A percentile compares a stretch with the other conserved stretches of the same genome.
Evolutionary conservation across 2,797 vertebrate genomes (phyloP).

Genomic region (Furcifer pardalis): DNA sequence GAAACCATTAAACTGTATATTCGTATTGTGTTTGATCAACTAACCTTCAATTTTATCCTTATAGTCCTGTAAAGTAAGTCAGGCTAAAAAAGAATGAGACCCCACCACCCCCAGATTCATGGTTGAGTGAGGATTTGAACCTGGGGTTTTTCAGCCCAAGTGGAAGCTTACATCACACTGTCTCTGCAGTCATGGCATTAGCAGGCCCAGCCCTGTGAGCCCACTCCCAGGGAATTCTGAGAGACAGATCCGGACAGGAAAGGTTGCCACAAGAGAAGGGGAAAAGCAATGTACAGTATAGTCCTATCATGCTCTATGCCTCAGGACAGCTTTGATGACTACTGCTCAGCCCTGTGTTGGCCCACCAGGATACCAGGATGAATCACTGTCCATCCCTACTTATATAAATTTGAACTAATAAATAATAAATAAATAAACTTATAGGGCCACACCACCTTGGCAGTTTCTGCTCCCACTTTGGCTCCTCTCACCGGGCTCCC

Average conservation of each 20-base stretch:
- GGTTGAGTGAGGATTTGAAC: neutral
- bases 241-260: neutral
- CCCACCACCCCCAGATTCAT: neutral
- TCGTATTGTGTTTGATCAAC: neutral
- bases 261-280: neutral
- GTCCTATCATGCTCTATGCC: neutral
- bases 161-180: neutral
- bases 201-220: neutral
- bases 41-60: conserved; percentile 3
- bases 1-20: neutral
- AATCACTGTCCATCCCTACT: no score
- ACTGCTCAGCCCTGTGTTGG: no score
- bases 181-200: neutral
- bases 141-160: neutral
- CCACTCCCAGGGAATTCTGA: neutral
- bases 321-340: neutral
- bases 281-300: neutral
- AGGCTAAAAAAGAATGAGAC: neutral
- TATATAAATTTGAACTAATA: no score
- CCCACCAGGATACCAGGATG: no score
- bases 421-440: no score
- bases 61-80: conserved; percentile 20
- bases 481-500: no score
- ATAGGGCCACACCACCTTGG: no score
- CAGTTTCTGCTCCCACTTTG: no score